Percentiles rank a stretch among this genome's conserved stretches.
Conservation (phyloP, 2,888 invertebrate species). For the Volucella zonaria region DNA sequence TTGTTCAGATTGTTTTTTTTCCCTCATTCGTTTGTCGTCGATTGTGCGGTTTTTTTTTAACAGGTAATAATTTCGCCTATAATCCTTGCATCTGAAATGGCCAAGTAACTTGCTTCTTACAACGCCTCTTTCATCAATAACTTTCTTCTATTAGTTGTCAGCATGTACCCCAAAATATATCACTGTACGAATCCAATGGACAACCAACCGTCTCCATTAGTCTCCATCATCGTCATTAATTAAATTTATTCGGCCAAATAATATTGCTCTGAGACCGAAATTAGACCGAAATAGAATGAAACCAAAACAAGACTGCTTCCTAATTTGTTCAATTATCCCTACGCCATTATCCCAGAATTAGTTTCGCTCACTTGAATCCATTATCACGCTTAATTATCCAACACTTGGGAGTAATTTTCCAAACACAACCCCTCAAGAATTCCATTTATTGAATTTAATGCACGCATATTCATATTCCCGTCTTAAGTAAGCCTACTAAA, state of each 20-base stretch:
- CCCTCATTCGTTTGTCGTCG: too few relatives aligned
- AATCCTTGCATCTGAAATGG: too few relatives aligned
- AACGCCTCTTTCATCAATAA: too few relatives aligned
- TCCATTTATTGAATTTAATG: conserved; percentile 53
- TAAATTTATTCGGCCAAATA: neutral
- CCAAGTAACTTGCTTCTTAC: too few relatives aligned
- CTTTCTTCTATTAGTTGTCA: too few relatives aligned
- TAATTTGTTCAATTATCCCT: conserved; percentile 30
- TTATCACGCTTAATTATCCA: conserved; percentile 56
- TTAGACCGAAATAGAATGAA: neutral
- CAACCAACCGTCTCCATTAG: too few relatives aligned
- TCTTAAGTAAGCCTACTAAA: neutral
- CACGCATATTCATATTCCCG: conserved; percentile 36
- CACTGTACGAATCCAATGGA: too few relatives aligned
- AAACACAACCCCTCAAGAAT: conserved; percentile 10
- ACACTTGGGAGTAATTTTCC: conserved; percentile 39
- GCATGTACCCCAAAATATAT: too few relatives aligned
- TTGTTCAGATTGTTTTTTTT: too few relatives aligned
- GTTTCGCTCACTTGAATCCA: conserved; percentile 47
- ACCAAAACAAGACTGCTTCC: conserved; percentile 5
- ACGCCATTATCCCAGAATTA: conserved; percentile 42
- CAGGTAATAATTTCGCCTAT: too few relatives aligned
- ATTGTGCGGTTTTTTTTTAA: too few relatives aligned
- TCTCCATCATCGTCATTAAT: too few relatives aligned
- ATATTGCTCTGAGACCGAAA: neutral